Conservation (phyloP, 2,797 vertebrate genomes). For the Yasuhikotakia modesta region DNA sequence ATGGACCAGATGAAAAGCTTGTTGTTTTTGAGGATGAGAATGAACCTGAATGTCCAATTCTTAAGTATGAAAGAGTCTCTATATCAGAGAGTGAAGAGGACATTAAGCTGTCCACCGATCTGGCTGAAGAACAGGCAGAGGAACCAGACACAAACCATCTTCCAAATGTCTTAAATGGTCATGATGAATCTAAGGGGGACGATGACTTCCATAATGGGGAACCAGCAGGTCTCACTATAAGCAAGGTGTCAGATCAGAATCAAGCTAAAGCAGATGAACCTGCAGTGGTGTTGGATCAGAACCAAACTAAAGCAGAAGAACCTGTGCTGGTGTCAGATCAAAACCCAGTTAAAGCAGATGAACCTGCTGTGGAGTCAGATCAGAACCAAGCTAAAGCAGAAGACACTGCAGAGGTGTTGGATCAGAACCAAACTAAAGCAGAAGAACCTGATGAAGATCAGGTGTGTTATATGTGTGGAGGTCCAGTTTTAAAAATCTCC, state of each 20-base stretch:
- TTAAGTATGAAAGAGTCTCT: conserved; percentile 51
- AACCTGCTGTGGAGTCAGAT: too few species aligned
- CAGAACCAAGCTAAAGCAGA: neutral
- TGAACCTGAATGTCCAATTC: conserved; percentile 53
- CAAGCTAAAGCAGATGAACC: too few species aligned
- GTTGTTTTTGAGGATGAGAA: conserved; percentile 50
- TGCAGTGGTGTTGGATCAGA: too few species aligned
- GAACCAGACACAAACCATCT: conserved; percentile 21
- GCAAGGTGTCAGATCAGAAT: neutral
- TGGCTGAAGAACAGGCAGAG: conserved; percentile 47
- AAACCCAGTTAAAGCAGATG: too few species aligned
- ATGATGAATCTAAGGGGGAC: conserved; percentile 40
- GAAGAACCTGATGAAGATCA: conserved; percentile 31
- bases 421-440: conserved; percentile 30
- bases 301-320: too few species aligned
- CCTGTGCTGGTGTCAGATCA: too few species aligned
- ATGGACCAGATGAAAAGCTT: conserved; percentile 16
- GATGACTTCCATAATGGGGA: conserved; percentile 36
- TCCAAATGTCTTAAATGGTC: conserved; percentile 46
- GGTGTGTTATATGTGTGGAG: conserved; percentile 30
- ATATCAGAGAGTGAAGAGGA: conserved; percentile 51
- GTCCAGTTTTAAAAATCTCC: conserved; percentile 28
- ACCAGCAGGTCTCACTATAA: neutral
- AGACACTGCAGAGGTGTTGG: conserved; percentile 22
- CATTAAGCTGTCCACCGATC: conserved; percentile 23